Conservation (phyloP, 2,113 vertebrate genomes). For the Ciconia maguari region DNA sequence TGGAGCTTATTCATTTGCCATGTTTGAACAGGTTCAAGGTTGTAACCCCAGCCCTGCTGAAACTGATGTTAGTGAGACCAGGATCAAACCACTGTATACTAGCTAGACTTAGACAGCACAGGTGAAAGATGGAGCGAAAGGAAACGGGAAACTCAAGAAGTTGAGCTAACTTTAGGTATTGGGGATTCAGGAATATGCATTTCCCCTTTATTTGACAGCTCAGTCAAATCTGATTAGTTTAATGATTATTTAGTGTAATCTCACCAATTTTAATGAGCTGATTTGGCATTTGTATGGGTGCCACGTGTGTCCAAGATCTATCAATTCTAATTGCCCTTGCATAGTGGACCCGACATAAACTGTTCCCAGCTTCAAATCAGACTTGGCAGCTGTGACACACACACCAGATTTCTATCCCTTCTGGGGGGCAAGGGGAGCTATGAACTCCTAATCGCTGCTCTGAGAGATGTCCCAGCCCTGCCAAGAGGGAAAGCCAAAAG, state of each 20-base stretch:
- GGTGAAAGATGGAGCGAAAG: not conserved
- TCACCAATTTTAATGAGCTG: not conserved
- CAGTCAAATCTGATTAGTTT: not conserved
- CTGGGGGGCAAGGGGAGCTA: not conserved
- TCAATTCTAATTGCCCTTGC: not conserved
- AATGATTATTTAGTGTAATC: not conserved
- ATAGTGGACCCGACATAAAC: not conserved
- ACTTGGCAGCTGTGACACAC: not conserved
- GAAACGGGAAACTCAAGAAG: not conserved
- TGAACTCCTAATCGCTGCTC: not conserved
- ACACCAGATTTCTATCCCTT: not conserved
- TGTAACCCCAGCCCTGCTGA: not conserved
- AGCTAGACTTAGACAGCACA: not conserved
- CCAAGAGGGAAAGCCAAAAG: not conserved
- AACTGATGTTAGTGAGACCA: not conserved
- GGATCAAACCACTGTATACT: not conserved
- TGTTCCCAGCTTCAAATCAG: not conserved
- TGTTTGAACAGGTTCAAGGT: not conserved
- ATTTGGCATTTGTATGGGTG: not conserved
- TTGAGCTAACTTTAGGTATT: not conserved
- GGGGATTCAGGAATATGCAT: not conserved
- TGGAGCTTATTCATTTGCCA: not conserved
- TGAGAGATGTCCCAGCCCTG: not conserved
- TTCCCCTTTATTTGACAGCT: not conserved
- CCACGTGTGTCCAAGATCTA: not conserved